Conservation (phyloP, 2,113 vertebrate genomes). For the Telmatochromis sp. region DNA sequence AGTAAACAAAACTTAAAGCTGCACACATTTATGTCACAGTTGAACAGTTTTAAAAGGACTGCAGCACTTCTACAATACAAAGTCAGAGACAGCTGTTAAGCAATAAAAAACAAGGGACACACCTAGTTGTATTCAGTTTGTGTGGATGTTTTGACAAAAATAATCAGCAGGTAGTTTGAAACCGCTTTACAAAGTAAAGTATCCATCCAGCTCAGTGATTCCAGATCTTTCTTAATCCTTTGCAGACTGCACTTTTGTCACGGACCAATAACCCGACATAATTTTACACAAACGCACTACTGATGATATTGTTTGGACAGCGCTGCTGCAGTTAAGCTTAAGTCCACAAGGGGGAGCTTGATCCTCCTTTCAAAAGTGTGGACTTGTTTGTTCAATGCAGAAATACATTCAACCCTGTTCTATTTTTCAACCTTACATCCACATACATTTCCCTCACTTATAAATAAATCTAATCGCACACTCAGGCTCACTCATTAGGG, state of each 20-base stretch:
- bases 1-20: not conserved
- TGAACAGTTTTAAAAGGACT: not conserved
- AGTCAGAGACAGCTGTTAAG: not conserved
- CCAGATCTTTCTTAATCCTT: not conserved
- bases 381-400: not conserved
- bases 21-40: not conserved
- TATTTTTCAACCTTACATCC: not conserved
- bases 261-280: not conserved
- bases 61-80: not conserved
- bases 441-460: not conserved
- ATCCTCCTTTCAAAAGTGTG: not conserved
- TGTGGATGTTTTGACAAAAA: not conserved
- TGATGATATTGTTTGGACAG: not conserved
- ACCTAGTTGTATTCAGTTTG: not conserved
- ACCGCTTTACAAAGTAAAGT: not conserved
- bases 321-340: not conserved
- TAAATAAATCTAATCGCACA: constrained; percentile 3
- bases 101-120: not conserved
- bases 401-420: not conserved
- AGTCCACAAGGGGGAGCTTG: constrained; percentile 36
- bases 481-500: constrained; percentile 70
- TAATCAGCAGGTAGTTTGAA: not conserved
- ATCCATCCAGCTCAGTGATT: not conserved
- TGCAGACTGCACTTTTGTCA: not conserved
- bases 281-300: not conserved